Percentiles rank a stretch among this genome's conserved stretches.
Evolutionary conservation across 2,797 vertebrate species (phyloP).

Genomic region (Neosalanx taihuensis): DNA sequence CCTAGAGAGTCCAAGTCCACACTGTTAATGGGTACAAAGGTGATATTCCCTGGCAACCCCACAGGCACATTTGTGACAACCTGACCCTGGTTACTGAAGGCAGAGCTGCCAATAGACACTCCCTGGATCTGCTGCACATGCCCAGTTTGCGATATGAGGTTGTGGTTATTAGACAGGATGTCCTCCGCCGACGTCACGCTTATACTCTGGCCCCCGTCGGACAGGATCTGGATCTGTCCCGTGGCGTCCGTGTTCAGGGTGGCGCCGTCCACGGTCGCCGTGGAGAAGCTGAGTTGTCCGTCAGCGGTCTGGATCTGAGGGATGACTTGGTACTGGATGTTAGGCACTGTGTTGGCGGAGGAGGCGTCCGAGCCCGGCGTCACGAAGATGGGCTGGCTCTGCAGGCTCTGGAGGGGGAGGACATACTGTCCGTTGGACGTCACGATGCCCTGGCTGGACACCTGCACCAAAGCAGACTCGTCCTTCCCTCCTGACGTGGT

Average conservation of each 20-base stretch:
- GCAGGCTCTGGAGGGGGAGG: constrained; percentile 95
- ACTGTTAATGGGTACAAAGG: constrained; percentile 98
- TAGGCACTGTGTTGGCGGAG: constrained; percentile 92
- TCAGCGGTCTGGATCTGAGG: constrained; percentile 97
- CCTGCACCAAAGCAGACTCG: constrained; percentile 93
- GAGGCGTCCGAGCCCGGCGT: constrained; percentile 89
- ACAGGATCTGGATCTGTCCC: constrained; percentile 96
- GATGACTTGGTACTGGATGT: constrained; percentile 99
- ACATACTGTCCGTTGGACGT: constrained; percentile 98
- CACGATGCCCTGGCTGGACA: constrained; percentile 88
- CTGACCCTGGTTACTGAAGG: constrained; percentile 94
- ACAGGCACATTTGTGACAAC: constrained; percentile 97
- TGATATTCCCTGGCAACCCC: constrained; percentile 97
- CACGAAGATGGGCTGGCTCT: constrained; percentile 97
- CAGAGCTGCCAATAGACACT: constrained; percentile 89
- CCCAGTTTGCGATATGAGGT: constrained; percentile 94
- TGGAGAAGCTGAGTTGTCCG: constrained; percentile 93
- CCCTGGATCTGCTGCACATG: constrained; percentile 93
- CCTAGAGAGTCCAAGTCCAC: constrained; percentile 97
- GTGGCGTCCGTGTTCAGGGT: constrained; percentile 89
- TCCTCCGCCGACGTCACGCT: constrained; percentile 82
- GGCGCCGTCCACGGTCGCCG: constrained; percentile 84
- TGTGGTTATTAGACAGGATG: constrained; percentile 85
- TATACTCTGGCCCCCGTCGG: constrained; percentile 89
- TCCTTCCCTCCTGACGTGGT: constrained; percentile 84